A percentile compares a stretch with the other conserved stretches of the same genome.
Conservation (phyloP, 2,113 vertebrate species). For the Dasyurus viverrinus region DNA sequence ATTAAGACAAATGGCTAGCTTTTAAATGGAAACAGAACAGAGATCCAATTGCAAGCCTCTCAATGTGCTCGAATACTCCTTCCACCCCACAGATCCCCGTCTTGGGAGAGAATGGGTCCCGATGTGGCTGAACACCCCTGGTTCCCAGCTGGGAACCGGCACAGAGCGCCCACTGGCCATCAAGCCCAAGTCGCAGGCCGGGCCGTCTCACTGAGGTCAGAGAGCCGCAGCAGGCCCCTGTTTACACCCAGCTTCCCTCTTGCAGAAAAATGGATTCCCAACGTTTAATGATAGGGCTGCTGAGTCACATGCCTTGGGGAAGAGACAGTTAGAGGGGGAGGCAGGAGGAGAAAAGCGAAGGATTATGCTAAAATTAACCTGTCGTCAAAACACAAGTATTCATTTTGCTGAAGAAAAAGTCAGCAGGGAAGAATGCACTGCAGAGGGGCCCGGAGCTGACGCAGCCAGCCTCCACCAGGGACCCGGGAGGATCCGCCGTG, state of each 20-base stretch:
- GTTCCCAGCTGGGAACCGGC: neutral
- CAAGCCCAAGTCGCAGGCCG: neutral
- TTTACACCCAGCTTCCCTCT: conserved; percentile 14
- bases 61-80: neutral
- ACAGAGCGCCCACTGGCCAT: neutral
- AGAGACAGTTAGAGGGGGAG: conserved; percentile 59
- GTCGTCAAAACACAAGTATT: conserved; percentile 56
- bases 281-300: conserved; percentile 26
- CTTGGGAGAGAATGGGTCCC: neutral
- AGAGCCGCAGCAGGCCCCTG: neutral
- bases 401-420: conserved; percentile 6
- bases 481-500: too few species aligned
- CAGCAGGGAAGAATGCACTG: neutral
- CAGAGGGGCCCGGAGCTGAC: neutral
- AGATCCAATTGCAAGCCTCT: neutral
- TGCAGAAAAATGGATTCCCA: conserved; percentile 28
- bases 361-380: conserved; percentile 77
- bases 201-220: neutral
- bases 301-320: neutral
- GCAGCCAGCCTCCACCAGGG: neutral
- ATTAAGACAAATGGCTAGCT: neutral
- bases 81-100: neutral
- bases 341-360: conserved; percentile 23
- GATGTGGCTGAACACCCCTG: neutral
- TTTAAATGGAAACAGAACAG: neutral